Base-by-base conservation (phyloP, 2,888 invertebrate species). In the Eupithecia insigniata region DNA sequence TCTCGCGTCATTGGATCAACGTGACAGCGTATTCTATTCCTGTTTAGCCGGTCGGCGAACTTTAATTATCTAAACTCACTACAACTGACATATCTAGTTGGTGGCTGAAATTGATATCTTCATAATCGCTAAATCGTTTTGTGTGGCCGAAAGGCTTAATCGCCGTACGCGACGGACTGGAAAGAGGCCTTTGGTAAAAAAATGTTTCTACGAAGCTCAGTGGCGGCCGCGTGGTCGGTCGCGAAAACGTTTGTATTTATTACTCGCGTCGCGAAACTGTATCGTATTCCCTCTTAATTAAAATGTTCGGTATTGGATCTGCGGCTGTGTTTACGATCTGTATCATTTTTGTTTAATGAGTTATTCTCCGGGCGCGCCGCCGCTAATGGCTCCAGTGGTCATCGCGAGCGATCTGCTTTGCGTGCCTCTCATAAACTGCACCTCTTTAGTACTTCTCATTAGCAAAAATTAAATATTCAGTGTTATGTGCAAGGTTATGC, bases 301-400 rank as follows among this genome's bases (percentile, higher is more conserved):
- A 92, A 92, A 91, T 86, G 90, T 93, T 90, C 84, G 79, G 85
- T 89, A 91, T 90, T 86, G 88, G 85, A 90, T 90, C 85, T 83
- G 84, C 84, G 85, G 83, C 83, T 84, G 79, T 82, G 82, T 86
- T 86, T 84, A 87, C 88, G 93, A 93, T 92, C 82, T 80, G 83
- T 90, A 93, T 93, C 92, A 91, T 87, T 92, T 92, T 92, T 87
- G 87, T 89, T 89, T 92, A 92, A 92, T 92, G 92, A 91, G 85
- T 87, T 90, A 89, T 88, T 89, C 87, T 80, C 78, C 22, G 80
- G 81, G 77, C 70, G 76, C 82, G 80, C 82, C 83, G 81, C 82
- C 76, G 79, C 43, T 79, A 80, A 82, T 83, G 79, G 77, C 74
- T 66, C 66, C 74, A 78, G 74, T 66, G 76, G 61, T 70, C 73